Evolutionary conservation across 2,888 invertebrate genomes (phyloP), one percentile per base, ranked within the genome.

Genomic region (Pheosia tremula): DNA sequence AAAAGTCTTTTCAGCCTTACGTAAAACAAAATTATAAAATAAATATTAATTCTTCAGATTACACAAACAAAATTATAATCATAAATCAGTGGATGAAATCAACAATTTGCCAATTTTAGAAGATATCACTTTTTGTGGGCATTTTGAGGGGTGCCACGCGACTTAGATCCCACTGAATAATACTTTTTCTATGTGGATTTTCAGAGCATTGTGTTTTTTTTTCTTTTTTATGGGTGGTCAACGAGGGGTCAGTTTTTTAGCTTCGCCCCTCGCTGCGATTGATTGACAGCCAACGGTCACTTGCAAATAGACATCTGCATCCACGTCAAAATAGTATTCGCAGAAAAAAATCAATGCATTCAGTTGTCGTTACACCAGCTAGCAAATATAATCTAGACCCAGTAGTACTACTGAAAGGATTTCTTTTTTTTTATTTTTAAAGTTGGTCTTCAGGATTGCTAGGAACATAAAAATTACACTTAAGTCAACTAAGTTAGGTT

Each of bases 231-330:
- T 84, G 72, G 79, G 80, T 88, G 93, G 93, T 92, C 93, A 92
- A 87, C 85, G 89, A 90, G 90, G 91, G 93, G 93, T 92, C 93
- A 93, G 87, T 87, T 90, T 89, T 89, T 89, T 88, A 77, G 77
- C 77, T 79, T 78, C 77, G 71, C 78, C 79, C 80, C 79, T 84
- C 71, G 79, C 80, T 71, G 70, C 83, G 84, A 89, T 89, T 93
- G 92, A 92, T 90, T 91, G 92, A 92, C 93, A 90, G 86, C 75
- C 87, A 90, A 90, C 91, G 91, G 91, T 89, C 88, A 90, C 83
- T 90, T 79, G 83, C 82, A 81, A 87, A 87, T 88, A 88, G 80
- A 77, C 83, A 85, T 85, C 81, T 84, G 83, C 78, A 81, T 82
- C 76, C 68, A 66, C 66, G 71, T 71, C 72, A 80, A 78, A 79